These are phyloP conservation scores for Cichlasoma orientale DNA, from an alignment of 2,797 vertebrate species.

Conservation along the genomic window DNA sequence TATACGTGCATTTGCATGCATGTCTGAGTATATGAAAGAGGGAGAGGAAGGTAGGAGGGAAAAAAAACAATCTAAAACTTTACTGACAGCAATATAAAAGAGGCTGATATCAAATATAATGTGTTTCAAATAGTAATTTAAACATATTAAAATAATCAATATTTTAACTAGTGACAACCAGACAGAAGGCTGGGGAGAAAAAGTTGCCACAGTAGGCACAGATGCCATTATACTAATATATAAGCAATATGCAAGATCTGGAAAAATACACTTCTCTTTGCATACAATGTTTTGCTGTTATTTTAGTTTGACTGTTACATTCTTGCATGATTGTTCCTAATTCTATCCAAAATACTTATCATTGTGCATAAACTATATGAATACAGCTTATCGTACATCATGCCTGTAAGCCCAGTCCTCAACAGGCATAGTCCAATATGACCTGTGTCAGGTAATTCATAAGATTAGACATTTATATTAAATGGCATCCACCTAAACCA, in stretches of 20 bases:
- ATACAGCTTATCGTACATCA: not conserved
- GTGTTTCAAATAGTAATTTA: conserved; percentile 42
- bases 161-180: not conserved
- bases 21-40: not conserved
- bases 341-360: not conserved
- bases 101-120: conserved; percentile 46
- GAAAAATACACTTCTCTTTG: too few species aligned
- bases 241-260: not conserved
- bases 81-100: conserved; percentile 38
- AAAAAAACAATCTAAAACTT: conserved; percentile 50
- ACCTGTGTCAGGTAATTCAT: not conserved
- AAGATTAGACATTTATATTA: conserved; percentile 26
- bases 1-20: not conserved
- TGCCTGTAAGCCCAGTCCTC: not conserved
- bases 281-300: not conserved
- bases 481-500: conserved; percentile 20
- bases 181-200: not conserved
- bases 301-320: not conserved
- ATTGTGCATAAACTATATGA: not conserved
- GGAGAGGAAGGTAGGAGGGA: not conserved
- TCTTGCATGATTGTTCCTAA: not conserved
- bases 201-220: not conserved
- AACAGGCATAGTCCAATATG: not conserved
- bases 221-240: not conserved
- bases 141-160: conserved; percentile 44